Base-by-base conservation (phyloP, 2,888 invertebrate species). In the Meliscaeva auricollis region DNA sequence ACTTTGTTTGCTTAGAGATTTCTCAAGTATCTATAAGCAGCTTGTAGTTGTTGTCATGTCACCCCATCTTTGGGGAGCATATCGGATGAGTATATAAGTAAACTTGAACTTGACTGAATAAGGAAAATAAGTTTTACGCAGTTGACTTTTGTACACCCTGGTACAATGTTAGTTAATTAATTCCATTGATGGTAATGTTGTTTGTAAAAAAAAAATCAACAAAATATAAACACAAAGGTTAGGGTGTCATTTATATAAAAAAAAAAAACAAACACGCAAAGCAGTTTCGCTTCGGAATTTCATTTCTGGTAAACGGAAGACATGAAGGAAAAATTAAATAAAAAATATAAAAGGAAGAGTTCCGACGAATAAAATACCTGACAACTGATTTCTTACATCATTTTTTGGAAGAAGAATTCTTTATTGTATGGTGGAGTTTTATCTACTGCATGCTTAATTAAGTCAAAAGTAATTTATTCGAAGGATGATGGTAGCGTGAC, bases 71-170 rank as follows among this genome's bases (percentile, higher is more conserved):
- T 73, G 44, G 56, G 17, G 32, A 73, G 15, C 15, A 22, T 41
- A 60, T 41, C 58, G 48, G 78, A 64, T 11, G 44, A 9, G 11
- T 35, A 7, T 35, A 35, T 35, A 35, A 6, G 17, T 52, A 15
- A 32, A 69, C 74, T 69, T 80, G 74, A 75, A 80, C 62, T 80
- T 60, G 58, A 44, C 26, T 66, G 44, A 5, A 60, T 56, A 60
- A 26, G 66, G 70, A 68, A 68, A 56, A 60, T 46, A 60, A 60
- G 15, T 69, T 17, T 35, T 56, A 15, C 6, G 56, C 11, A 52
- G 20, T 52, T 60, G 26, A 9, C n/a, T 1, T 60, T 60, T 38
- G 15, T 69, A 32, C n/a, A n/a, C 17, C 15, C 3, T 11, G 50
- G 41, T 50, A 56, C 32, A 46, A 48, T 79, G 58, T 44, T 20